Conservation (phyloP, 2,888 invertebrate genomes). For the Oxyteleia sp. region DNA sequence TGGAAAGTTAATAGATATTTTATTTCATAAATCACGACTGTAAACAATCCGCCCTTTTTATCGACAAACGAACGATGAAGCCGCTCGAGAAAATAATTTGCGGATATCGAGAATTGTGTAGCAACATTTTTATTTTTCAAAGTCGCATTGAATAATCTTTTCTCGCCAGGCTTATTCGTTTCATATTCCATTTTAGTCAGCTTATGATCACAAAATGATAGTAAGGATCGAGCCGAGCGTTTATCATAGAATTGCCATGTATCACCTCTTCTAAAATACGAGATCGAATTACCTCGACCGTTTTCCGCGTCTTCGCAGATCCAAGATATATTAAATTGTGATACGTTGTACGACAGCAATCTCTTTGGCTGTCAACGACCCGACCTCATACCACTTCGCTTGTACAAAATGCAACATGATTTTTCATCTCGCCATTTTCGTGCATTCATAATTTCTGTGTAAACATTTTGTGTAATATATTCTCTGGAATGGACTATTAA, state of each 20-base stretch:
- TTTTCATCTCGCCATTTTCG: constrained; percentile 6
- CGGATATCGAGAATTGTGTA: constrained; percentile 10
- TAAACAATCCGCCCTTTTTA: constrained; percentile 13
- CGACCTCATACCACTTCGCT: neutral
- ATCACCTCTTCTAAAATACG: constrained; percentile 48
- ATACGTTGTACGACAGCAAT: constrained; percentile 57
- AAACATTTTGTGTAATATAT: neutral
- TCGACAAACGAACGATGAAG: neutral
- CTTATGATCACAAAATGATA: constrained; percentile 58
- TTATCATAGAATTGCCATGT: constrained; percentile 45
- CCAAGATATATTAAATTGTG: constrained; percentile 61
- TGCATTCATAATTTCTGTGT: neutral
- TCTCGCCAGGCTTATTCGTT: constrained; percentile 23
- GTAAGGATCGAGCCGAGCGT: constrained; percentile 45
- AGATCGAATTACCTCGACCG: constrained; percentile 49
- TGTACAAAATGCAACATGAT: constrained; percentile 9
- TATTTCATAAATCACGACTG: constrained; percentile 18
- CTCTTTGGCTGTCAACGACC: constrained; percentile 47
- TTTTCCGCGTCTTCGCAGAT: constrained; percentile 53
- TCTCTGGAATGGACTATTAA: neutral
- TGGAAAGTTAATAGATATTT: constrained; percentile 1
- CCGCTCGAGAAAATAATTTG: neutral
- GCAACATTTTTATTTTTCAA: constrained; percentile 23
- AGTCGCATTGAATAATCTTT: constrained; percentile 9
- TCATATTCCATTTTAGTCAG: constrained; percentile 40